phyloP scores from a whole-genome alignment of 2,888 invertebrate species.

The Zaprionus bogoriensis region DNA sequence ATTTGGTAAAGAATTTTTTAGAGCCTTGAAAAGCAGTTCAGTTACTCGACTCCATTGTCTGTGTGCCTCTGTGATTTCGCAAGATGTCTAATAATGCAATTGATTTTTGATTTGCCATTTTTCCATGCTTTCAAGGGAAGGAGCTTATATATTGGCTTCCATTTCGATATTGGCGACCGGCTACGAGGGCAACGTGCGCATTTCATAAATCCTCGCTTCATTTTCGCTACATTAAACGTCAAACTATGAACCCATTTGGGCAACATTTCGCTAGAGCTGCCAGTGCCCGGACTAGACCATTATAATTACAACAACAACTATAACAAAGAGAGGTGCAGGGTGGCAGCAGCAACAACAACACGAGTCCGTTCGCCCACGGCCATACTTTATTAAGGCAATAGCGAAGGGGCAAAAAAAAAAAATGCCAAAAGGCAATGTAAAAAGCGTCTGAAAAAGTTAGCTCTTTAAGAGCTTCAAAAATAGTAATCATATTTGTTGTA shows the following conservation, averaged over 20 bases:
- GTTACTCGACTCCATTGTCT: conserved; percentile 27
- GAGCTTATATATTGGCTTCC: conserved; percentile 9
- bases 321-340: conserved; percentile 23
- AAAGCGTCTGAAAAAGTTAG: too few species aligned
- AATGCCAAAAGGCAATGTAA: conserved; percentile 10
- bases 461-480: too few species aligned
- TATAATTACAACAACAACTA: conserved; percentile 39
- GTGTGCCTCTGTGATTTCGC: conserved; percentile 49
- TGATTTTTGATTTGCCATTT: conserved; percentile 68
- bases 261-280: conserved; percentile 67
- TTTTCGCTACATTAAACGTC: conserved; percentile 82
- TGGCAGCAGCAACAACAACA: conserved; percentile 25
- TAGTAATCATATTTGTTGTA: too few species aligned
- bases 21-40: conserved; percentile 31
- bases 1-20: not conserved
- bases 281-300: conserved; percentile 44
- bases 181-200: conserved; percentile 64
- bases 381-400: conserved; percentile 68
- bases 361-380: conserved; percentile 43
- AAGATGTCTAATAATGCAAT: conserved; percentile 71
- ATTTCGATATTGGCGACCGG: conserved; percentile 28
- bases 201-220: conserved; percentile 80
- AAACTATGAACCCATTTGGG: conserved; percentile 82
- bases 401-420: conserved; percentile 63
- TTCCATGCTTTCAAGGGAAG: not conserved